Evolutionary conservation across 2,797 vertebrate genomes (phyloP), one percentile per base, ranked within the genome.

Genomic region (Natrix natrix): DNA sequence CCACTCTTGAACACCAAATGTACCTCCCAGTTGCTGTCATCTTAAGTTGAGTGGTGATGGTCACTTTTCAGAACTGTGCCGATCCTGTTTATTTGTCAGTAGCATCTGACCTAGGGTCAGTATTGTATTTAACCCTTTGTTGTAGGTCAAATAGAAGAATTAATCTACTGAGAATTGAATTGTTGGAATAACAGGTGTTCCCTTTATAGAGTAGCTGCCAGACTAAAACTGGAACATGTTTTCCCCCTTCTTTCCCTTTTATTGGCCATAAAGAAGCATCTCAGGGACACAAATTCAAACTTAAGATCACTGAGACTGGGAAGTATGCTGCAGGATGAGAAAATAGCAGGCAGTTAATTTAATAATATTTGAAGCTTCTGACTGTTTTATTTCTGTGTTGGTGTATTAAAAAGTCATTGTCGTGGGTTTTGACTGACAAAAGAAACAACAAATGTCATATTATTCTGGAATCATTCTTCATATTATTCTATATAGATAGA

Each of bases 51-150:
- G 96, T 89, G 92, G 94, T 94, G 98, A 97, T 98, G 98, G 74
- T 83, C 74, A 98, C 98, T 98, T 98, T 97, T 97, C 94, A 97
- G 97, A 97, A 98, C 98, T 98, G 97, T 98, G 97, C 28, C 94
- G 91, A 95, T 97, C 97, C 98, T 99, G 98, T 99, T 98, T 98
- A 95, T 96, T 97, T 98, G 98, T 98, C 98, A 98, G 95, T 97
- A 96, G 97, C 97, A 95, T 97, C 95, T 98, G 97, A 98, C 97
- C 97, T 90, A 8, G 92, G 97, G 97, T 98, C 97, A 97, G 95
- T 93, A 96, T 96, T 96, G 95, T 98, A 97, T 98, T 99, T 99
- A 99, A 99, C 98, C 98, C 98, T 97, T 98, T 96, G 95, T 96
- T 96, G 97, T 96, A 97, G 98, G 98, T 98, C 98, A 98, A 97